Percentiles rank a stretch among this genome's conserved stretches.
Evolutionary conservation across 2,113 vertebrate genomes (phyloP).

Genomic region (Calonectris borealis): DNA sequence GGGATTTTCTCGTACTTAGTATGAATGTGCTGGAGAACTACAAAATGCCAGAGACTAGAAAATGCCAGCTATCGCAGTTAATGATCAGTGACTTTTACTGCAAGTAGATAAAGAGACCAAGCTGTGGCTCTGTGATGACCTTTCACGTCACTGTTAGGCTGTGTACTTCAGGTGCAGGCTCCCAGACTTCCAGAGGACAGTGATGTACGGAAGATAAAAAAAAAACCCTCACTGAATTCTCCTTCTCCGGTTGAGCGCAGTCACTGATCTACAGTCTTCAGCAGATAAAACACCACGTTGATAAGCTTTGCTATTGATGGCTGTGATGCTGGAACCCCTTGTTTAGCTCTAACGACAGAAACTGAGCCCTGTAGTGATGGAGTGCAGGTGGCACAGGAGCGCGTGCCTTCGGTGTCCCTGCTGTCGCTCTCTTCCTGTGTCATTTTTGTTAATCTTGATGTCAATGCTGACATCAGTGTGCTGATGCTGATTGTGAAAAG

Average conservation of each 20-base stretch:
- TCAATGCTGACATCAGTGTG: rapidly evolving
- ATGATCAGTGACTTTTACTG: slow-evolving; percentile 26
- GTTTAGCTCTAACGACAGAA: neutral
- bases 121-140: neutral
- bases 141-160: neutral
- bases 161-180: neutral
- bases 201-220: neutral
- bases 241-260: neutral
- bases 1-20: neutral
- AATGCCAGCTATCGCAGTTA: neutral
- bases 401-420: neutral
- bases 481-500: neutral
- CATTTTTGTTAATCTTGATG: neutral
- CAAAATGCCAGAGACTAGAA: neutral
- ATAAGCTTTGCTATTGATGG: neutral
- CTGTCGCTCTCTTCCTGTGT: neutral
- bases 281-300: neutral
- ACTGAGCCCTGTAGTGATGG: neutral
- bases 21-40: neutral
- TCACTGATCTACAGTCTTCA: neutral
- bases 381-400: neutral
- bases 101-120: neutral
- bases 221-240: neutral
- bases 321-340: neutral
- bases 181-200: neutral